Conservation (phyloP, 2,888 invertebrate genomes). For the Orthonevra nobilis region DNA sequence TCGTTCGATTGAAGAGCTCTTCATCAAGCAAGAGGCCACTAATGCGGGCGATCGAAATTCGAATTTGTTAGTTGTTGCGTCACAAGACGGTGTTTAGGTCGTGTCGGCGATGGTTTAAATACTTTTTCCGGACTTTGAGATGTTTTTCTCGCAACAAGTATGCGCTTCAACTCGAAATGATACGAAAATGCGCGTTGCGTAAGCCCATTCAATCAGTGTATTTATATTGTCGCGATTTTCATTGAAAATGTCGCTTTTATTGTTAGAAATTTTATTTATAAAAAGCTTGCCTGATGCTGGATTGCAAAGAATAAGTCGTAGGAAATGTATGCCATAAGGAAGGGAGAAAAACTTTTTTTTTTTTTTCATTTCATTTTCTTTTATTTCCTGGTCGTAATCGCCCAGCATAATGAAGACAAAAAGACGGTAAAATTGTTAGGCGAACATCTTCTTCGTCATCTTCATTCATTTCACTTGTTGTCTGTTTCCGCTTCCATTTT, state of each 20-base stretch:
- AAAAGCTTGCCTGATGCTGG: neutral
- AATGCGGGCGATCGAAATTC: neutral
- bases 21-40: neutral
- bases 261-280: conserved; percentile 5
- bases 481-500: conserved; percentile 27
- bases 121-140: conserved; percentile 12
- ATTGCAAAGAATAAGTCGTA: conserved; percentile 10
- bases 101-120: neutral
- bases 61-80: conserved; percentile 5
- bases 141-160: neutral
- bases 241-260: conserved; percentile 2
- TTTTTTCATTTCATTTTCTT: conserved; percentile 19
- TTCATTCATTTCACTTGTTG: neutral
- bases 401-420: neutral
- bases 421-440: neutral
- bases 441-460: neutral
- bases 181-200: too few species aligned
- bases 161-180: neutral
- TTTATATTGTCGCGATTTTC: neutral
- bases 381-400: conserved; percentile 31
- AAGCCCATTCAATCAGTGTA: neutral
- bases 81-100: conserved; percentile 16
- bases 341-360: conserved; percentile 24
- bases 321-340: neutral
- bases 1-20: neutral